Evolutionary conservation across 2,113 vertebrate genomes (phyloP), one percentile per base, ranked within the genome.

Genomic region (Sinocyclocheilus maitianheensis): DNA sequence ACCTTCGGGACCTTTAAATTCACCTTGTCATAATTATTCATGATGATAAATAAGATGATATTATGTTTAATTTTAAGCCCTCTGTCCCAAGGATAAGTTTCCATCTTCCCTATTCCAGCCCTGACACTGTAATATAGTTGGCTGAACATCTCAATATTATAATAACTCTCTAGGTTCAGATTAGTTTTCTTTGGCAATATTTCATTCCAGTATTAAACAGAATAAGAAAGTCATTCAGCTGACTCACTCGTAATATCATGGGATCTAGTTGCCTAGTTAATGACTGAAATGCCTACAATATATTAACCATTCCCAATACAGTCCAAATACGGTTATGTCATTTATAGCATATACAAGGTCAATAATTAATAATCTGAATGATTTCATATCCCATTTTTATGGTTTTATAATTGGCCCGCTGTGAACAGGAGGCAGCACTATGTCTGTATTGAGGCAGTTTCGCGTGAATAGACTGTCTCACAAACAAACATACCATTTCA

Each of bases 401-500:
- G 63, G 26, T 74, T 80, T 58, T 24, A 7, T 5, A 82, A 30
- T 24, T 22, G 30, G 20, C 5, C 48, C 0, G 67, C 16, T 55
- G 10, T 18, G 48, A 40, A 74, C 26, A 43, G 20, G 48, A 55
- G 9, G 24, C 62, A 71, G 81, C 55, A 16, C 5, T 26, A 81
- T 63, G 22, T 67, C n/a, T 67, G 40, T 22, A 26, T 77, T 51
- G 76, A 77, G 46, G n/a, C 40, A 30, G 46, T 53, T 71, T 46
- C 14, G 26, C 8, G 8, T 81, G 46, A 84, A 83, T 84, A 88
- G 90, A 87, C 87, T 75, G 63, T 86, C 71, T 85, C 87, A 85
- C 90, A 91, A 89, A 91, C 81, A 90, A 92, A 90, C 69, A 1
- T 63, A 67, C 69, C 82, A 11, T 84, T 53, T 84, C 82, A n/a